These are phyloP conservation scores for Priocnemis perturbator DNA, from an alignment of 2,888 invertebrate genomes.

Conservation along the genomic window DNA sequence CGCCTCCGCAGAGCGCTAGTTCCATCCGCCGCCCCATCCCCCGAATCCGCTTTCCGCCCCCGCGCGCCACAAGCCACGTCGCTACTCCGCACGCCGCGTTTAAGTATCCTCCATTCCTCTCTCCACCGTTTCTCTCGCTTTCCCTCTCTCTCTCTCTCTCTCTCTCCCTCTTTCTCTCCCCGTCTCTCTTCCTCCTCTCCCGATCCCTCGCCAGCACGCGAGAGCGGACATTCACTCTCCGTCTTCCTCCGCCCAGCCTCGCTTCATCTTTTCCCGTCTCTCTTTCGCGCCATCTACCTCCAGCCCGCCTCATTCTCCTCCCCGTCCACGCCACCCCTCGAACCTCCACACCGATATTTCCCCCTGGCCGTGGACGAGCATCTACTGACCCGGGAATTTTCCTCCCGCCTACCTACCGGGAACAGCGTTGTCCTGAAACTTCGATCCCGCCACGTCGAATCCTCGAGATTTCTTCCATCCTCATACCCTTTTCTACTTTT, in stretches of 20 bases:
- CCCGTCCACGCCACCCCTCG: too few species aligned
- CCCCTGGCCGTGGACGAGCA: conserved; percentile 26
- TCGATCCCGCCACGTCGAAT: conserved; percentile 4
- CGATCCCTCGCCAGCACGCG: neutral
- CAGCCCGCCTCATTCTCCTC: conserved; percentile 7
- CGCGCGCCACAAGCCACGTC: conserved; percentile 52
- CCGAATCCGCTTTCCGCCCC: conserved; percentile 33
- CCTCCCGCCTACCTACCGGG: conserved; percentile 5
- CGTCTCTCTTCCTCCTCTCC: neutral
- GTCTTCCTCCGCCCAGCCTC: neutral
- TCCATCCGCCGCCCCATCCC: conserved; percentile 30
- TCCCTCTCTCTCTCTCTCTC: neutral
- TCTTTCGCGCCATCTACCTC: neutral
- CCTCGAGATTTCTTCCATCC: conserved; percentile 11
- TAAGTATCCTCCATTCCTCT: conserved; percentile 60
- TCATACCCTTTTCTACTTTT: neutral
- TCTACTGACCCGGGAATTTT: conserved; percentile 31
- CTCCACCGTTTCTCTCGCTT: conserved; percentile 12
- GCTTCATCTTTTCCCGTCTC: conserved; percentile 1
- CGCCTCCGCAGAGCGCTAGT: conserved; percentile 19
- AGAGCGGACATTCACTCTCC: too few species aligned
- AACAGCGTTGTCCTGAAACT: conserved; percentile 14
- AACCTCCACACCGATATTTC: conserved; percentile 31
- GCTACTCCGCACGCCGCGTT: conserved; percentile 60
- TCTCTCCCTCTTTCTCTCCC: neutral